These are phyloP conservation scores for Doryteuthis pealeii DNA, from an alignment of 1,140 invertebrate genomes.

Conservation along the genomic window DNA sequence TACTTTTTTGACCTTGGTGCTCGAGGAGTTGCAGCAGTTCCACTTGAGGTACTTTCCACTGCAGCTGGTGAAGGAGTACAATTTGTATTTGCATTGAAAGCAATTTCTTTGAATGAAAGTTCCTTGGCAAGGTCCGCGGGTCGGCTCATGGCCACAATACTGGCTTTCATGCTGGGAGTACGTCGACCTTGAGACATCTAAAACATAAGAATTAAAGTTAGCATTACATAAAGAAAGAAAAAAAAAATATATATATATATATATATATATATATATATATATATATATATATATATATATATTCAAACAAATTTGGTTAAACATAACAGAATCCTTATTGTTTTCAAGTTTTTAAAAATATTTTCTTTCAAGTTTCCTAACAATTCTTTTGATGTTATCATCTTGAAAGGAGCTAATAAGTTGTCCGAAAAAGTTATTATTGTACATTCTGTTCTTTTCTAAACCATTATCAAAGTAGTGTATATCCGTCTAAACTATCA, in stretches of 20 bases:
- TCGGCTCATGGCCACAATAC: slow-evolving; percentile 60
- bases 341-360: too few relatives aligned
- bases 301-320: too few relatives aligned
- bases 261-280: too few relatives aligned
- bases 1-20: slow-evolving; percentile 52
- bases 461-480: too few relatives aligned
- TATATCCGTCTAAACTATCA: too few relatives aligned
- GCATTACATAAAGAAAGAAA: background rate
- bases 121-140: slow-evolving; percentile 65
- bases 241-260: background rate
- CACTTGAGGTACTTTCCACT: slow-evolving; percentile 21
- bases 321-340: too few relatives aligned
- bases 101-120: slow-evolving; percentile 69
- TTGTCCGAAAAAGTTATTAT: too few relatives aligned
- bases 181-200: slow-evolving; percentile 90
- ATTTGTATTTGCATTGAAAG: slow-evolving; percentile 76
- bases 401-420: too few relatives aligned
- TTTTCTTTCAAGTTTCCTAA: too few relatives aligned
- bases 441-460: too few relatives aligned
- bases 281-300: background rate
- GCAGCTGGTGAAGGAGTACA: slow-evolving; percentile 68
- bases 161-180: slow-evolving; percentile 92
- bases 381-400: too few relatives aligned
- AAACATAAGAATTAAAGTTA: slow-evolving; percentile 5
- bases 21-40: slow-evolving; percentile 27